phyloP scores from a whole-genome alignment of 37 sponge, comb jelly and placozoan species.

The Theonella swinhoei region DNA sequence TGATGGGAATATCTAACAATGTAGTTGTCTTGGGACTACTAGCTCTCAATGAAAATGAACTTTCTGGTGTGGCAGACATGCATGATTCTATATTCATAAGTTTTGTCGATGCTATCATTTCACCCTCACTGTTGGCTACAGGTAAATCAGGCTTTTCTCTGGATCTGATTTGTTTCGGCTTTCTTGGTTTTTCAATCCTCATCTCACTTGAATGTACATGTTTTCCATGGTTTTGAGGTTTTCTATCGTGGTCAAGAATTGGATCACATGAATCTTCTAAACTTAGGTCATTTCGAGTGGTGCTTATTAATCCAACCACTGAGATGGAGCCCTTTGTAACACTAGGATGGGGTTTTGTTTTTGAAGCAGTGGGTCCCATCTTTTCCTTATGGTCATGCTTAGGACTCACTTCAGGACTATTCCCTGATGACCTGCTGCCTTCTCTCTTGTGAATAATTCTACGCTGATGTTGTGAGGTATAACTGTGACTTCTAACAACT shows the following conservation, averaged over 20 bases:
- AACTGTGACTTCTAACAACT: conserved; percentile 34
- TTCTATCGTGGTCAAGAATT: no score
- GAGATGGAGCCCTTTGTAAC: conserved; percentile 17
- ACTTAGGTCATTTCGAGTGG: conserved; percentile 1
- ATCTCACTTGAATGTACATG: no score
- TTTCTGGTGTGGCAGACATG: not conserved
- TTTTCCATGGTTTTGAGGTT: no score
- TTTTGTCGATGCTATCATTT: not conserved
- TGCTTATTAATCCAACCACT: conserved; percentile 4
- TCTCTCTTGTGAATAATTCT: not conserved
- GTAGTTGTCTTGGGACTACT: not conserved
- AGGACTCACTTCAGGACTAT: conserved; percentile 7
- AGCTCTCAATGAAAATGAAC: not conserved
- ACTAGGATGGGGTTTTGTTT: no score
- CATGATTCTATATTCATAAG: not conserved
- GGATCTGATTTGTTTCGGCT: no score
- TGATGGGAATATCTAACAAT: no score
- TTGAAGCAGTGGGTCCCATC: not conserved
- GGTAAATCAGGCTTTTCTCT: no score
- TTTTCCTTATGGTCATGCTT: not conserved
- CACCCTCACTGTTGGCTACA: not conserved
- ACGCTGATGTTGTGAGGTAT: not conserved
- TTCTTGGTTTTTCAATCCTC: no score
- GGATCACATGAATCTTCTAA: conserved; percentile 22
- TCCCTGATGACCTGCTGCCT: conserved; percentile 1